Percentiles rank a stretch among this genome's conserved stretches.
Conservation (phyloP, 1,140 invertebrate genomes). For the Dinothrombium tinctorium region DNA sequence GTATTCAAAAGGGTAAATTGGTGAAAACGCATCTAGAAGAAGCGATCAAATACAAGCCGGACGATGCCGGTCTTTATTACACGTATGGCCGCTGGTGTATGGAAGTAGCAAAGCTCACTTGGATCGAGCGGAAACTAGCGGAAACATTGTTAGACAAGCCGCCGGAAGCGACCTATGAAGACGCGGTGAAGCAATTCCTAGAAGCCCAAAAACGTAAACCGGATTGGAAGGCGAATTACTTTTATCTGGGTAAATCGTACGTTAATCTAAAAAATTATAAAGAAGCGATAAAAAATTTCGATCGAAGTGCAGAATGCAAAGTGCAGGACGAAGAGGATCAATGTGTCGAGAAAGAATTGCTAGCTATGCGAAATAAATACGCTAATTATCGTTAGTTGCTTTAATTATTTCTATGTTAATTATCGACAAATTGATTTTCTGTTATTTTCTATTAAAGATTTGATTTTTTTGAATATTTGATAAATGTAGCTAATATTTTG, state of each 20-base stretch:
- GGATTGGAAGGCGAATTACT: conserved; percentile 6
- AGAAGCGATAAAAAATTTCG: not conserved
- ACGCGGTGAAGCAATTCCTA: conserved; percentile 24
- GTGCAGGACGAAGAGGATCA: not conserved
- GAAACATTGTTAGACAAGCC: conserved; percentile 40
- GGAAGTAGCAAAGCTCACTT: conserved; percentile 28
- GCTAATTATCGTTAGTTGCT: conserved; percentile 1
- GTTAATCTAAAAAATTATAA: conserved; percentile 2
- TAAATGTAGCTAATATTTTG: too few relatives aligned
- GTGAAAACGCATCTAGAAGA: conserved; percentile 2
- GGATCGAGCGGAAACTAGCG: conserved; percentile 45
- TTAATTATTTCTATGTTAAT: too few relatives aligned
- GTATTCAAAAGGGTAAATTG: conserved; percentile 1
- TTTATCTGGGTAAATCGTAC: conserved; percentile 2
- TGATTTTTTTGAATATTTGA: too few relatives aligned
- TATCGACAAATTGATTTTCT: too few relatives aligned
- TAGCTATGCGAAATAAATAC: conserved; percentile 2
- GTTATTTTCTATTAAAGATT: too few relatives aligned
- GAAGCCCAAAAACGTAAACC: not conserved
- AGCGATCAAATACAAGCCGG: conserved; percentile 3
- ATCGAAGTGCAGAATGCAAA: not conserved
- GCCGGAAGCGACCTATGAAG: conserved; percentile 34
- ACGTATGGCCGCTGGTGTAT: conserved; percentile 6
- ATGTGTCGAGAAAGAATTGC: not conserved
- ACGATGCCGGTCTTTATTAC: not conserved